These are phyloP conservation scores for Pterostichus niger DNA, from an alignment of 2,888 invertebrate genomes.

Conservation along the genomic window DNA sequence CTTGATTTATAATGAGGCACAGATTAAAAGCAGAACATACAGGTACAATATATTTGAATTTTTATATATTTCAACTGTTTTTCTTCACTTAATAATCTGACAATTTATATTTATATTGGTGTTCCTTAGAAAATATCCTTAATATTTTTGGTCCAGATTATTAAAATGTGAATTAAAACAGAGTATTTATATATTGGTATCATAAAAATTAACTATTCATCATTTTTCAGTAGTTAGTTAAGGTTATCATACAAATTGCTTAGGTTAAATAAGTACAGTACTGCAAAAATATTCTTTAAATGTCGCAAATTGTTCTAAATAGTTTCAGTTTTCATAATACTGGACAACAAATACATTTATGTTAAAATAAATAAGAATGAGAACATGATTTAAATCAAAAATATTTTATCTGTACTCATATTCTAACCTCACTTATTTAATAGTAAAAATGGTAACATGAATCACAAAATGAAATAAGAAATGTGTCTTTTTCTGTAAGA, in stretches of 20 bases:
- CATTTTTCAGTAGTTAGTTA: background rate
- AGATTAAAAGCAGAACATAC: slow-evolving; percentile 57
- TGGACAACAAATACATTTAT: slow-evolving; percentile 46
- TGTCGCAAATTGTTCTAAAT: slow-evolving; percentile 24
- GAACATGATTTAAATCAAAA: slow-evolving; percentile 1
- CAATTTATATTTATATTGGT: slow-evolving; percentile 22
- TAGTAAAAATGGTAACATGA: slow-evolving; percentile 56
- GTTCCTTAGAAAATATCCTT: slow-evolving; percentile 13
- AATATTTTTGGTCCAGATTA: slow-evolving; percentile 27
- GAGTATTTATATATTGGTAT: slow-evolving; percentile 15
- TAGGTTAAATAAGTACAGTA: slow-evolving; percentile 24
- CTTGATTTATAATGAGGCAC: slow-evolving; percentile 57
- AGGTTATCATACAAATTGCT: slow-evolving; percentile 33
- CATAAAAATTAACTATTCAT: slow-evolving; percentile 29
- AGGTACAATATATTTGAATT: slow-evolving; percentile 57
- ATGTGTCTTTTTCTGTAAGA: slow-evolving; percentile 39
- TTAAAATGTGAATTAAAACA: slow-evolving; percentile 41
- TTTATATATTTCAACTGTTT: slow-evolving; percentile 46
- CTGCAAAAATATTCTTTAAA: slow-evolving; percentile 53
- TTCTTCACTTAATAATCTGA: slow-evolving; percentile 39
- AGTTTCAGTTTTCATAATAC: slow-evolving; percentile 24
- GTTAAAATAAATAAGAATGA: slow-evolving; percentile 47
- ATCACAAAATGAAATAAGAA: slow-evolving; percentile 48
- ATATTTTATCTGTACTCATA: slow-evolving; percentile 10
- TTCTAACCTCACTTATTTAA: slow-evolving; percentile 32